Percentiles rank a stretch among this genome's conserved stretches.
phyloP scores from a whole-genome alignment of 1,140 invertebrate genomes.

The Listronotus bonariensis region DNA sequence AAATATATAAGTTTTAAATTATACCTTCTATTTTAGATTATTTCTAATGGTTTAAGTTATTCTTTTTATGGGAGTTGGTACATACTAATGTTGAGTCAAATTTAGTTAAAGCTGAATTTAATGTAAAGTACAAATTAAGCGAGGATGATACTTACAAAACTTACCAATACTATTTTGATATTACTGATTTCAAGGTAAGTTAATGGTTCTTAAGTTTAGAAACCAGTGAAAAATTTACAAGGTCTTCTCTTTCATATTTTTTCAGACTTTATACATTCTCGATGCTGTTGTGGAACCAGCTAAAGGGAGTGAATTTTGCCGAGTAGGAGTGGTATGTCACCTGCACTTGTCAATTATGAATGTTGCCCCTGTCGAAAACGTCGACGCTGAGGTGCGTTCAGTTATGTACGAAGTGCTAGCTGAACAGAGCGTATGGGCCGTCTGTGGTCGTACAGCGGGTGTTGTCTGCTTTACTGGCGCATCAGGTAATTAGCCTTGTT shows the following conservation, averaged over 20 bases:
- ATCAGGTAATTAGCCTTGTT: too few species aligned
- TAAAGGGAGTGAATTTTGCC: conserved; percentile 84
- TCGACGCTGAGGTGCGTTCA: conserved; percentile 55
- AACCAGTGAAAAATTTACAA: background rate
- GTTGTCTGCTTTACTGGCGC: conserved; percentile 72
- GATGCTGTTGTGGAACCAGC: conserved; percentile 79
- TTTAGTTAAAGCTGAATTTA: conserved; percentile 49
- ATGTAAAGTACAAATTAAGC: conserved; percentile 55
- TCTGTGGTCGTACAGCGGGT: conserved; percentile 85
- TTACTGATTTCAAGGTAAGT: conserved; percentile 69
- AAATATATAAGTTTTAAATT: too few species aligned
- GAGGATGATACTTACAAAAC: conserved; percentile 54
- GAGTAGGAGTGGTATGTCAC: conserved; percentile 85
- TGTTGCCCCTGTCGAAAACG: conserved; percentile 43
- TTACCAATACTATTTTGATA: conserved; percentile 63
- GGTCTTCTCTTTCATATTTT: conserved; percentile 34
- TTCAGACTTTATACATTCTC: conserved; percentile 81
- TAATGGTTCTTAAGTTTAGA: background rate
- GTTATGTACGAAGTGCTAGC: conserved; percentile 93
- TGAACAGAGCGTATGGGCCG: conserved; percentile 90
- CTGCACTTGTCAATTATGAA: conserved; percentile 76
- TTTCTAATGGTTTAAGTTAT: conserved; percentile 71
- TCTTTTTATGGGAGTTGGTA: conserved; percentile 81
- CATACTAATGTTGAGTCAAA: conserved; percentile 28
- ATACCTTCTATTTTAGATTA: conserved; percentile 55